Percentiles rank a stretch among this genome's conserved stretches.
phyloP scores from a whole-genome alignment of 2,113 vertebrate genomes.

The Tenebrosternarchus preto region DNA sequence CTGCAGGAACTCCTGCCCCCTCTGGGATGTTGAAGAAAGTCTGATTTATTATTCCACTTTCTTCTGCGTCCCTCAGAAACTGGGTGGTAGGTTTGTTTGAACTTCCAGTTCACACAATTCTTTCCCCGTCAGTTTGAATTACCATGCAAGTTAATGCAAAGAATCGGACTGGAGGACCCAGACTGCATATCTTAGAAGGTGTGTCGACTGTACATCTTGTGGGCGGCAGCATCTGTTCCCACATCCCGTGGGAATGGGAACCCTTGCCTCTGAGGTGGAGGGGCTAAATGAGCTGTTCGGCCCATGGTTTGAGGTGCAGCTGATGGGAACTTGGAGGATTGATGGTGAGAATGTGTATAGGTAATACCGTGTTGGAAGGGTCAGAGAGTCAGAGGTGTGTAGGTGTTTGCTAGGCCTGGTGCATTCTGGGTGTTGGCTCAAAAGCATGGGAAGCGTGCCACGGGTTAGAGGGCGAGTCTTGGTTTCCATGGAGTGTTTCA shows the following conservation, averaged over 20 bases:
- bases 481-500: background rate
- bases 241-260: background rate
- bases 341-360: background rate
- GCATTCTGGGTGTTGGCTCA: background rate
- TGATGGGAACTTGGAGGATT: background rate
- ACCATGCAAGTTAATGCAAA: slow-evolving; percentile 1
- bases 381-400: background rate
- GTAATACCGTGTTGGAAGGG: background rate
- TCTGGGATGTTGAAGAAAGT: background rate
- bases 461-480: slow-evolving; percentile 21
- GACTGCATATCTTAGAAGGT: no score
- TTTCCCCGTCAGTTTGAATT: slow-evolving; percentile 13
- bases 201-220: slow-evolving; percentile 11
- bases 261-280: no score
- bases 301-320: background rate
- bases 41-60: slow-evolving; percentile 31
- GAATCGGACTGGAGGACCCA: no score
- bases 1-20: background rate
- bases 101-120: slow-evolving; percentile 4
- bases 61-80: slow-evolving; percentile 3
- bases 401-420: slow-evolving; percentile 16
- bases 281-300: background rate
- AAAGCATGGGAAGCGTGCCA: slow-evolving; percentile 2
- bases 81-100: slow-evolving; percentile 14
- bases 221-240: background rate